Evolutionary conservation across 2,888 invertebrate genomes (phyloP).

Genomic region (Limnephilus marmoratus): DNA sequence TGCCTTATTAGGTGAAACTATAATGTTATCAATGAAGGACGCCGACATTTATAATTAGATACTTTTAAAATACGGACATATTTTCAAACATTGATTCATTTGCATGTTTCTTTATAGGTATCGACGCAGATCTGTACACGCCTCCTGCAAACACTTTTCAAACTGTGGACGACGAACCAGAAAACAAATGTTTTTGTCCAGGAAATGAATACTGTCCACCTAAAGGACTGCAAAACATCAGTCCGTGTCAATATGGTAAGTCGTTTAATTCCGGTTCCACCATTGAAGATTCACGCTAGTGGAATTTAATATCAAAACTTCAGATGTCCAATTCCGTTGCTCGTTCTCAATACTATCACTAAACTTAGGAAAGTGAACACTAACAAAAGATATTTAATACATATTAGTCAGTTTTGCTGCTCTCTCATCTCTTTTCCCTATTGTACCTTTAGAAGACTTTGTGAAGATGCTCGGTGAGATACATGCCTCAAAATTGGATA

Average conservation of each 20-base stretch:
- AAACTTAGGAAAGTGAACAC: too few species aligned
- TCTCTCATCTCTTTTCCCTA: too few species aligned
- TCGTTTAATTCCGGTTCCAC: not conserved
- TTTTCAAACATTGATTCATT: not conserved
- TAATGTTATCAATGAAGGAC: not conserved
- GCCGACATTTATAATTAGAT: not conserved
- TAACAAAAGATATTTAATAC: too few species aligned
- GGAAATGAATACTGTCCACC: conserved; percentile 83
- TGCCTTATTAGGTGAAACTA: not conserved
- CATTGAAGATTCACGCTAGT: not conserved
- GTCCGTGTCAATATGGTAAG: conserved; percentile 91
- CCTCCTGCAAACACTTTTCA: conserved; percentile 85
- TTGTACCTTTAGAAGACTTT: too few species aligned
- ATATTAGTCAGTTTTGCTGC: too few species aligned
- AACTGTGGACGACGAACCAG: conserved; percentile 80
- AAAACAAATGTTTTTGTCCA: conserved; percentile 87
- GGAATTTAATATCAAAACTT: too few species aligned
- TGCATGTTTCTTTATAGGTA: conserved; percentile 73
- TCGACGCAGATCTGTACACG: conserved; percentile 84
- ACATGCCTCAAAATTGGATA: too few species aligned
- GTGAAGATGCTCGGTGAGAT: too few species aligned
- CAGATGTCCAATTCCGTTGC: too few species aligned
- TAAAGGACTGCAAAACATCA: conserved; percentile 89
- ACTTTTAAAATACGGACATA: too few species aligned
- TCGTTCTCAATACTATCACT: too few species aligned